Percentiles rank a stretch among this genome's conserved stretches.
These are phyloP conservation scores for Zhengitettix transpicula DNA, from an alignment of 2,888 invertebrate genomes.

Conservation along the genomic window DNA sequence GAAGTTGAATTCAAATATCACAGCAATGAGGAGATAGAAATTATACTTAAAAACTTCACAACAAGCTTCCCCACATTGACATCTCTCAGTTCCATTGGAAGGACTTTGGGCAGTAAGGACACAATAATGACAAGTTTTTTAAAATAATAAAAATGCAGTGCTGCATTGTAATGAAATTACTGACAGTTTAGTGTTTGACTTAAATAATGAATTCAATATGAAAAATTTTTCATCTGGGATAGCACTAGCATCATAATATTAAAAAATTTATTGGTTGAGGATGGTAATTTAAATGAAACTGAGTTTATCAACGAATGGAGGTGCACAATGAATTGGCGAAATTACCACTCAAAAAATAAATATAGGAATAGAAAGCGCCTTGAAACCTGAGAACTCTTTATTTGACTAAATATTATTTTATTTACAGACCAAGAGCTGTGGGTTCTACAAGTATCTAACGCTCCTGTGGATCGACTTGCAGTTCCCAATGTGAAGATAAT, in stretches of 20 bases:
- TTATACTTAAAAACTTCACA: not conserved
- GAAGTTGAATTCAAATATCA: not conserved
- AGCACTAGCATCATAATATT: no score
- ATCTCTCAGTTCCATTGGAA: not conserved
- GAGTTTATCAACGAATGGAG: no score
- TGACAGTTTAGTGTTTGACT: no score
- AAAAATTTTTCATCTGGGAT: no score
- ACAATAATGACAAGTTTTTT: not conserved
- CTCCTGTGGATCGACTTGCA: slow-evolving; percentile 21
- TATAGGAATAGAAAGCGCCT: no score
- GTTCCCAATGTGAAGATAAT: slow-evolving; percentile 54
- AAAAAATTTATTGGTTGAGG: no score
- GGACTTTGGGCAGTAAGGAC: not conserved
- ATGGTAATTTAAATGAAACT: no score
- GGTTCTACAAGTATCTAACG: slow-evolving; percentile 36
- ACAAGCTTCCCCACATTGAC: not conserved
- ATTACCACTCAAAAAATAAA: no score
- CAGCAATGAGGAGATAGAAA: not conserved
- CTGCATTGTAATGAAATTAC: no score
- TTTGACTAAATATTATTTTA: not conserved
- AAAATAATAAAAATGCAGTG: not conserved
- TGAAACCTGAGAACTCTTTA: not conserved
- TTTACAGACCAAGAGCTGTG: slow-evolving; percentile 34
- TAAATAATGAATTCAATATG: no score
- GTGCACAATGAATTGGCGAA: no score